phyloP scores from a whole-genome alignment of 2,113 vertebrate species.

The Athene noctua region DNA sequence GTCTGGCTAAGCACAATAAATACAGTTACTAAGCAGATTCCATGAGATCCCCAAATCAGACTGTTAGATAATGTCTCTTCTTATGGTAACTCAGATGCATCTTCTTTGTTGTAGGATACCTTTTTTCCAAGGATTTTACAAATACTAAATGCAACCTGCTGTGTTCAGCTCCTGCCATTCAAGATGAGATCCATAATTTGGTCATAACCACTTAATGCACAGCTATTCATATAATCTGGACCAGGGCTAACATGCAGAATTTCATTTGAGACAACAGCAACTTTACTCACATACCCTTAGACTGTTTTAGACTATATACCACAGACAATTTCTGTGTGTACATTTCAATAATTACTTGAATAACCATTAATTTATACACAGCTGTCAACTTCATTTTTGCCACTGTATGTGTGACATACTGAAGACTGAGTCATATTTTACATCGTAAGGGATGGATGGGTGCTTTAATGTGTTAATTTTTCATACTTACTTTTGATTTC shows the following conservation, averaged over 20 bases:
- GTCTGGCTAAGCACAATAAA: neutral
- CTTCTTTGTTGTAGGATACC: neutral
- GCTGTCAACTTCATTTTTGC: neutral
- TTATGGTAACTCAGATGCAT: neutral
- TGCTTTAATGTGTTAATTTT: neutral
- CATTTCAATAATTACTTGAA: neutral
- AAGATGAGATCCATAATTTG: neutral
- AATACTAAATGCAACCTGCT: neutral
- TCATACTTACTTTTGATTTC: neutral
- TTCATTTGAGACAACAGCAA: neutral
- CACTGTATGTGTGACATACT: neutral
- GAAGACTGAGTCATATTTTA: neutral
- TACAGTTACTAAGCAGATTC: neutral
- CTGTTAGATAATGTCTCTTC: neutral
- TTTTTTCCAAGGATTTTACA: neutral
- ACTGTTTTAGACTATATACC: neutral
- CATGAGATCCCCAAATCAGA: neutral
- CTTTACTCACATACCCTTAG: neutral
- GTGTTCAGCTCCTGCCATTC: neutral
- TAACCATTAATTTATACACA: neutral
- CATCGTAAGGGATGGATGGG: neutral
- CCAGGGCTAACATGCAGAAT: neutral
- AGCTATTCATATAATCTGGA: neutral
- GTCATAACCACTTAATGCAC: neutral
- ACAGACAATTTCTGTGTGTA: neutral